Conservation (phyloP, 2,797 vertebrate species). For the Lutjanus campechanus region DNA sequence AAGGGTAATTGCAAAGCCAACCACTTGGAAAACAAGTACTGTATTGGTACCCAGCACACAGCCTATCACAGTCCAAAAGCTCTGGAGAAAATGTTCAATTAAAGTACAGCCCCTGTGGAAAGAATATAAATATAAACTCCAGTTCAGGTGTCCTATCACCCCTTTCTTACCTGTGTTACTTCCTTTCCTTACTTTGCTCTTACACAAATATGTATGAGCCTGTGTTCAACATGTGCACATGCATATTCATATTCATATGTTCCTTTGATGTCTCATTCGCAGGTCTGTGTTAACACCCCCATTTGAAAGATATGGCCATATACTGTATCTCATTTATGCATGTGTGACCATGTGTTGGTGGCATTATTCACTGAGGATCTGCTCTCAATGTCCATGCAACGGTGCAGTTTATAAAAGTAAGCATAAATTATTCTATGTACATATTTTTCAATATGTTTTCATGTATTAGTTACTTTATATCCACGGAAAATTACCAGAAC, state of each 20-base stretch:
- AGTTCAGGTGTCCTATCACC: slow-evolving; percentile 36
- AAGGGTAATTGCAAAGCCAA: slow-evolving; percentile 82
- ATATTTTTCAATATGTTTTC: slow-evolving; percentile 12
- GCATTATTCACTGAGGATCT: slow-evolving; percentile 7
- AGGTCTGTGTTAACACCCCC: slow-evolving; percentile 54
- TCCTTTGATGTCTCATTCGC: slow-evolving; percentile 60
- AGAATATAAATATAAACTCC: slow-evolving; percentile 54
- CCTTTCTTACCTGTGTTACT: slow-evolving; percentile 30
- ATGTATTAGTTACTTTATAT: background rate
- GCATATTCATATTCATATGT: slow-evolving; percentile 68
- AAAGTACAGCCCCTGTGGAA: slow-evolving; percentile 54
- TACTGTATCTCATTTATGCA: slow-evolving; percentile 41
- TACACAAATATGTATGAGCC: slow-evolving; percentile 42
- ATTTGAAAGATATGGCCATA: slow-evolving; percentile 39
- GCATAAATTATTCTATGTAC: background rate
- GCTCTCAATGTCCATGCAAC: background rate
- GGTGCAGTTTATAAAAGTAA: background rate
- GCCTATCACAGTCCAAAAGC: slow-evolving; percentile 57
- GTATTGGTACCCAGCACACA: slow-evolving; percentile 60
- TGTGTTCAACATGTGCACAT: slow-evolving; percentile 60
- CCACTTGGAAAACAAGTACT: slow-evolving; percentile 78
- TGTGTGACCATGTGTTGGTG: slow-evolving; percentile 17
- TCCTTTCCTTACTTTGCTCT: slow-evolving; percentile 25
- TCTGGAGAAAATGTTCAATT: slow-evolving; percentile 75
- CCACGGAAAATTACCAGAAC: background rate